Evolutionary conservation across 2,888 invertebrate genomes (phyloP), one percentile per base, ranked within the genome.

Genomic region (Thyatira batis): DNA sequence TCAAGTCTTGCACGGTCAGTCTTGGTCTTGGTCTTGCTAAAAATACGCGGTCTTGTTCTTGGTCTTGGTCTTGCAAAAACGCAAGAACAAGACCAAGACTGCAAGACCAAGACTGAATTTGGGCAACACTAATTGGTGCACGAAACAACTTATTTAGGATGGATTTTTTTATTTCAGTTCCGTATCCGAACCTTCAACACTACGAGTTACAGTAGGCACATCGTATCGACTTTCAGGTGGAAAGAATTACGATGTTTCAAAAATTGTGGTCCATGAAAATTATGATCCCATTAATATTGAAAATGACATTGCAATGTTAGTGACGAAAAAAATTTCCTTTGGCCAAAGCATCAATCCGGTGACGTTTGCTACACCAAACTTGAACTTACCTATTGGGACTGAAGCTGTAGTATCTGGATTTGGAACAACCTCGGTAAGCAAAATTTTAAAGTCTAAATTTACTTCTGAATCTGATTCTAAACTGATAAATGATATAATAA

Each of bases 351-450:
- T 89, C 2, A 66, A 60, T 25, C 65, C 84, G 3, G 66, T 91
- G n/a, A 20, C 61, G 1, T 63, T 86, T 50, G 83, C 90, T 10
- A 57, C 72, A 1, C 46, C 68, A 33, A 60, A 69, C 56, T 67
- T 77, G 11, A 52, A 58, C 6, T 57, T 92, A 11, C 68, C 81
- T 28, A 69, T 57, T 55, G 89, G 89, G 2, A 69, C 80, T 9
- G 76, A 77, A 62, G 91, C 92, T 6, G 13, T 89, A 4, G 89
- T 92, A 1, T 83, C 92, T 39, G 92, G 92, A 52, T 92, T 79
- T 73, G 92, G 92, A 20, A 70, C 73, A 4, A 82, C 80, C 49
- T 70, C 78, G 28, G 84, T 84, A 58, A 82, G 78, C 72, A 45
- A 20, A 30, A 46, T 10, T 23, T 49, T 44, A 10, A 48, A 9